Evolutionary conservation across 2,113 vertebrate genomes (phyloP), one percentile per base, ranked within the genome.

Genomic region (Chloebia gouldiae): DNA sequence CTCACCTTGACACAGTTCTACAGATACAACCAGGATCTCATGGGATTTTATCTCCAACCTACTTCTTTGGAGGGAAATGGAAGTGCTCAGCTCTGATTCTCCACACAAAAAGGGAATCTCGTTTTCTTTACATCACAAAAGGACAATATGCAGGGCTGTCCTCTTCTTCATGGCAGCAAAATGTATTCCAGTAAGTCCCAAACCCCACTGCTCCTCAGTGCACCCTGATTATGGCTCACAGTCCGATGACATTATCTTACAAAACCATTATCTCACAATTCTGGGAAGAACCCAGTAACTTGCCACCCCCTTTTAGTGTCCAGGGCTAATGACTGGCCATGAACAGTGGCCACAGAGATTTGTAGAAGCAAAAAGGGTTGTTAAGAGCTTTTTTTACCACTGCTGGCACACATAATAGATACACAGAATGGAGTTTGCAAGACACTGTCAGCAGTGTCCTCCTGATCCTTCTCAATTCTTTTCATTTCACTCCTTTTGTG

Each of bases 201-300:
- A 61, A 53, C 5, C 9, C 53, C 19, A 7, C 3, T 0, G 1
- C 42, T 17, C 27, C n/a, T 81, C n/a, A 3, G 12, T 16, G 60
- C 30, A 11, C 49, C 44, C 40, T 15, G 9, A 4, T 1, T 30
- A 33, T 8, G 23, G 33, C 24, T 64, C 64, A 56, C 33, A 49
- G 23, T 42, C 56, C 31, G 28, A 24, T 24, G 19, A n/a, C 47
- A 76, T 39, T 13, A 40, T 20, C 2, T 44, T 45, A 31, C 1
- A 21, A 50, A 49, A 64, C 7, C 4, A 2, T 37, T 9, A 77
- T 15, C 45, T 24, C 13, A n/a, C 13, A 15, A 12, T 64, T 60
- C 45, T 77, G 50, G 9, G 25, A 69, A 70, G 60, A 79, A 25
- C 13, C 6, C 33, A 39, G 15, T 13, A 60, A 87, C 7, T 27